Evolutionary conservation across 1,140 invertebrate species (phyloP).

Genomic region (Drosophila bipectinata): DNA sequence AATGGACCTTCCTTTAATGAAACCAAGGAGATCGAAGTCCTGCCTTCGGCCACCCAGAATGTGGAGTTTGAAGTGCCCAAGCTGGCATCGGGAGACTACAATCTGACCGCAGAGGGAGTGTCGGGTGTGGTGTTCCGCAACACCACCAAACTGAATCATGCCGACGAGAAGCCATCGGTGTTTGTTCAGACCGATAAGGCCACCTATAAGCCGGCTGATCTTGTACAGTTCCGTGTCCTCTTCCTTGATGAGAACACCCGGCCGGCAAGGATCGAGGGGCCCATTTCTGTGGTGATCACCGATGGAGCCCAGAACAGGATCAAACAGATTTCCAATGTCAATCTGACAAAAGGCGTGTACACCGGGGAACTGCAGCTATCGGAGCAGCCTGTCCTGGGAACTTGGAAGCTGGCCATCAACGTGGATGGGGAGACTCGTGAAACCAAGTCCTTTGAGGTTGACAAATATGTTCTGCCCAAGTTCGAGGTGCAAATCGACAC

Average conservation of each 20-base stretch:
- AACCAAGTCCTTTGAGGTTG: slow-evolving; percentile 83
- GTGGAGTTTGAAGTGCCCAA: slow-evolving; percentile 88
- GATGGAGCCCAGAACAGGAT: slow-evolving; percentile 84
- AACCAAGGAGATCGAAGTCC: slow-evolving; percentile 88
- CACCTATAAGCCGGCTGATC: slow-evolving; percentile 95
- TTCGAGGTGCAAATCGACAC: slow-evolving; percentile 94
- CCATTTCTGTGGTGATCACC: slow-evolving; percentile 52
- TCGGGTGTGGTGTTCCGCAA: slow-evolving; percentile 90
- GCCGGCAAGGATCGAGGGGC: slow-evolving; percentile 84
- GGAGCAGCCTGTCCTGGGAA: slow-evolving; percentile 94
- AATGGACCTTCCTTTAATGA: slow-evolving; percentile 89
- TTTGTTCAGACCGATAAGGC: slow-evolving; percentile 98
- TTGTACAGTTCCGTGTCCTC: slow-evolving; percentile 93
- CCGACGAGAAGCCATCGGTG: slow-evolving; percentile 94
- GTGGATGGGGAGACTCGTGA: slow-evolving; percentile 36
- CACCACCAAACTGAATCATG: slow-evolving; percentile 89
- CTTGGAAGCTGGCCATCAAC: slow-evolving; percentile 92
- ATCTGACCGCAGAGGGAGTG: slow-evolving; percentile 89
- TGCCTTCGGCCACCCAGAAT: slow-evolving; percentile 88
- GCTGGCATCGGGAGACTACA: slow-evolving; percentile 90
- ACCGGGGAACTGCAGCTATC: slow-evolving; percentile 92
- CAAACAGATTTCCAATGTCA: slow-evolving; percentile 90
- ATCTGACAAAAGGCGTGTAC: slow-evolving; percentile 90
- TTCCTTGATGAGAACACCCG: slow-evolving; percentile 90
- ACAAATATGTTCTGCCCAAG: slow-evolving; percentile 96